These are phyloP conservation scores for Epizoanthus illoricatus DNA, from an alignment of 92 coral and sea anemone species.

Conservation along the genomic window DNA sequence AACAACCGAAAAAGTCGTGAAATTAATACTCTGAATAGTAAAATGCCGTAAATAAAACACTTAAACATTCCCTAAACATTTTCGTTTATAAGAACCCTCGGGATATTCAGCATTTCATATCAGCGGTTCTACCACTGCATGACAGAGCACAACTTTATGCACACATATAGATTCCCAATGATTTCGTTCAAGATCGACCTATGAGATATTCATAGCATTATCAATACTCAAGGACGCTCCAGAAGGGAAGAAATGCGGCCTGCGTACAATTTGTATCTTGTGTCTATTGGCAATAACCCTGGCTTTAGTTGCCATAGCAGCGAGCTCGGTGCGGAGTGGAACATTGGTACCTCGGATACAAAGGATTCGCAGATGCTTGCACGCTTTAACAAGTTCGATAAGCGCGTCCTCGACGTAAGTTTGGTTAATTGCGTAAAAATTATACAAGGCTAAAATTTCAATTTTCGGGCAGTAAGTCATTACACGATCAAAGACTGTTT, in stretches of 20 bases:
- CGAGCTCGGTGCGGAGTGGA: slow-evolving; percentile 70
- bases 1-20: too few relatives aligned
- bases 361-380: slow-evolving; percentile 52
- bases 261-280: slow-evolving; percentile 64
- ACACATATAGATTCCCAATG: too few relatives aligned
- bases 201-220: slow-evolving; percentile 33
- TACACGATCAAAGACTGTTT: slow-evolving; percentile 56
- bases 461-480: slow-evolving; percentile 54
- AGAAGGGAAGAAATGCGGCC: slow-evolving; percentile 58
- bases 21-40: too few relatives aligned
- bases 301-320: slow-evolving; percentile 58
- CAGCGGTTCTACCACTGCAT: too few relatives aligned
- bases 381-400: slow-evolving; percentile 52
- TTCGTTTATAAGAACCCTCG: too few relatives aligned
- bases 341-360: slow-evolving; percentile 80
- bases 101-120: too few relatives aligned
- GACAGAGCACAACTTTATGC: too few relatives aligned
- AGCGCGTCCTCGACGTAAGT: slow-evolving; percentile 63
- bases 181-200: background rate
- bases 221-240: slow-evolving; percentile 63
- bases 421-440: slow-evolving; percentile 72
- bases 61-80: too few relatives aligned
- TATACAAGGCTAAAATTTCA: slow-evolving; percentile 68
- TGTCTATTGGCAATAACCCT: slow-evolving; percentile 53
- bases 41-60: too few relatives aligned